These are phyloP conservation scores for Rhopalosiphum nymphaeae DNA, from an alignment of 2,888 invertebrate genomes.

Conservation along the genomic window DNA sequence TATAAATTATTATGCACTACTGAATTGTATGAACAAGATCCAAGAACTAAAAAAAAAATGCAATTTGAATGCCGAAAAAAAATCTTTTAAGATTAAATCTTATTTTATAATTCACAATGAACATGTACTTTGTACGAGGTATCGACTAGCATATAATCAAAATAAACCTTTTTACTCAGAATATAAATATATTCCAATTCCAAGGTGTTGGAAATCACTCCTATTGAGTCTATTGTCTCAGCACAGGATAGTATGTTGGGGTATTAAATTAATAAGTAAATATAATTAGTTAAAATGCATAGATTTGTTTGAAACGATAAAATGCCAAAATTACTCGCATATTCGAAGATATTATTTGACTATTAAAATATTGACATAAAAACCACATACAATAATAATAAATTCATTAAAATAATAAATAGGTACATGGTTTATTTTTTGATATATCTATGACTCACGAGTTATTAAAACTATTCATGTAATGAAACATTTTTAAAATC, in stretches of 20 bases:
- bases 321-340: not conserved
- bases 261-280: not conserved
- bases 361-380: not conserved
- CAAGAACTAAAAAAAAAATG: not conserved
- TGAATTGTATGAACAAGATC: not conserved
- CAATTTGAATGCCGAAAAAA: not conserved
- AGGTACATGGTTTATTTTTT: not conserved
- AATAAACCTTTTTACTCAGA: not conserved
- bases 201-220: not conserved
- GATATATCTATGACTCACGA: not conserved
- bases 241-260: not conserved
- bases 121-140: not conserved
- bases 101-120: not conserved
- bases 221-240: not conserved
- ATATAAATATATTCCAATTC: not conserved
- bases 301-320: not conserved
- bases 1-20: not conserved
- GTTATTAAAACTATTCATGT: not conserved
- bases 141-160: not conserved
- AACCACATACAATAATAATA: not conserved
- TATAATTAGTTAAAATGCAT: not conserved
- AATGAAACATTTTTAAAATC: not conserved
- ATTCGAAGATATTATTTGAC: not conserved
- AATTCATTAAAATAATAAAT: not conserved
- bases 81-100: not conserved